Evolutionary conservation across 1,140 invertebrate species (phyloP).

Genomic region (Lanistes nyassanus): DNA sequence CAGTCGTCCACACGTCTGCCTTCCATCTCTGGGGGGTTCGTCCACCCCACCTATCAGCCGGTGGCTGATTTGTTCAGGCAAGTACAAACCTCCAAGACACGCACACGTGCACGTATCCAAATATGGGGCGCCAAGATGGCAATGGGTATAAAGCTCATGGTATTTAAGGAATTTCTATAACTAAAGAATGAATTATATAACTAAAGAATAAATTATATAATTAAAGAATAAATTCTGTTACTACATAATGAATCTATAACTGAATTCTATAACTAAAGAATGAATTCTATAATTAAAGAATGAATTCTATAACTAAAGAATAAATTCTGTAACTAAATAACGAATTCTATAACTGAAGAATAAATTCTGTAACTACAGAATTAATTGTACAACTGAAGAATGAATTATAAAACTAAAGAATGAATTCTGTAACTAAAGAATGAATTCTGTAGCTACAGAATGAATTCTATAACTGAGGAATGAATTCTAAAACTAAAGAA

Average conservation of each 20-base stretch:
- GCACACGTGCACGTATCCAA: background rate
- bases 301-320: no score
- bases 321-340: no score
- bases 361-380: no score
- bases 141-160: background rate
- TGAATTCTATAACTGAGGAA: no score
- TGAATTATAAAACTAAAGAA: no score
- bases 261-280: no score
- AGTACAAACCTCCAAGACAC: background rate
- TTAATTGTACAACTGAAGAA: no score
- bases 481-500: no score
- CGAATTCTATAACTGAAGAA: no score
- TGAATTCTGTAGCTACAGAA: no score
- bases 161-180: background rate
- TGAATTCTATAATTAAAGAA: no score
- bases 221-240: background rate
- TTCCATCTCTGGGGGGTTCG: slow-evolving; percentile 27
- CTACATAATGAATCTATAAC: background rate
- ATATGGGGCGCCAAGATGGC: background rate
- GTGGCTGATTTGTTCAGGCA: slow-evolving; percentile 30
- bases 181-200: background rate
- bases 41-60: slow-evolving; percentile 32
- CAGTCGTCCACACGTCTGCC: background rate
- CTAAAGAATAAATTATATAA: background rate
- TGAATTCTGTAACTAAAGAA: no score